Evolutionary conservation across 1,140 invertebrate species (phyloP), one percentile per base, ranked within the genome.

Genomic region (Tetramorium simillimum): DNA sequence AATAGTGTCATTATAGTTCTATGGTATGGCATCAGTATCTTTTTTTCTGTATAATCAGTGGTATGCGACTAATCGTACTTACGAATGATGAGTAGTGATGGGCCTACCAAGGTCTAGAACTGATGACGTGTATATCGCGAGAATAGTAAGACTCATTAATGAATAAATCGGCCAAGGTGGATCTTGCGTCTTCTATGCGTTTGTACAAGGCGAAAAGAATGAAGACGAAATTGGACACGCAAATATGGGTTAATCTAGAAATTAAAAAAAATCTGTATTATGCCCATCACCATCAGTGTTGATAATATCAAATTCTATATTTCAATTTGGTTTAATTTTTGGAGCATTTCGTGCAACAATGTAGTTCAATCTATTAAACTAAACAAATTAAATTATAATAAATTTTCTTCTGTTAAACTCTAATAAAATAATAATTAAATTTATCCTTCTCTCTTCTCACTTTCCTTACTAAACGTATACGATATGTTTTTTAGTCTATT

Each of bases 121-220:
- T 46, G 53, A 7, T 84, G 53, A 75, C 40, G 28, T 58, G 6
- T 56, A 5, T 65, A 73, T 84, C n/a, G 24, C 56, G 40, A 75
- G 80, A 84, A 84, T 73, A 58, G 53, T 60, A 84, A 75, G 80
- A 84, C 28, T 84, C 40, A 75, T 84, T 84, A 73, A 73, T 37
- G 69, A 75, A 16, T 84, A 84, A 84, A 73, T 75, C 69, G 80
- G 69, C 53, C 80, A 84, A 84, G 80, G 69, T 84, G 28, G 53
- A 75, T 78, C 73, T 77, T 85, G 58, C 21, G 33, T 33, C 33
- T 67, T 62, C n/a, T n/a, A 24, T 76, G 24, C 37, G 53, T 53
- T 40, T 40, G 40, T 81, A 56, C 46, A 78, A 78, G 75, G 65
- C 24, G 53, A 86, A 82, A 86, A 21, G 12, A 81, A 72, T 72